These are phyloP conservation scores for Pseudoips prasinana DNA, from an alignment of 2,888 invertebrate species.

Conservation along the genomic window DNA sequence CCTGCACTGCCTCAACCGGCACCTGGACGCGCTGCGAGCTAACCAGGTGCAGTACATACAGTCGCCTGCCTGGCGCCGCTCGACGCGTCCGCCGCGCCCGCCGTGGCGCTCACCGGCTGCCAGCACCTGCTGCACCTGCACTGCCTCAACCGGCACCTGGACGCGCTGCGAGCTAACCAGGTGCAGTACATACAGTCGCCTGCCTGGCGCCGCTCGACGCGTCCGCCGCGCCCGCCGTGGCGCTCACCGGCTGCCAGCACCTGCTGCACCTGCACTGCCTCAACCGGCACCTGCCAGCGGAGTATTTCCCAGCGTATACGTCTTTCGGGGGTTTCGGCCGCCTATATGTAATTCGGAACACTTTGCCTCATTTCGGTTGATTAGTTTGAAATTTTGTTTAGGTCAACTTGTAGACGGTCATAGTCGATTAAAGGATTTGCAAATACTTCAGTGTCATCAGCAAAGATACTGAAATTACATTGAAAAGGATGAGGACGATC, in stretches of 20 bases:
- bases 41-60: slow-evolving; percentile 1
- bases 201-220: slow-evolving; percentile 42
- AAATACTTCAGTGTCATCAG: no score
- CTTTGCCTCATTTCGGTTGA: no score
- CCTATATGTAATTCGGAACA: no score
- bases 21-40: slow-evolving; percentile 79
- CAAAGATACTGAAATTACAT: no score
- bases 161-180: slow-evolving; percentile 76
- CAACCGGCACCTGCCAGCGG: slow-evolving; percentile 59
- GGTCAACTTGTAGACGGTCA: no score
- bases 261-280: slow-evolving; percentile 90
- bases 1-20: slow-evolving; percentile 86
- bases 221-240: slow-evolving; percentile 43
- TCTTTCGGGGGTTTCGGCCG: no score
- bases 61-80: slow-evolving; percentile 29
- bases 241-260: slow-evolving; percentile 91
- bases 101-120: slow-evolving; percentile 79
- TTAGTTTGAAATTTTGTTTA: no score
- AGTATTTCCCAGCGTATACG: no score
- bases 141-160: slow-evolving; percentile 83
- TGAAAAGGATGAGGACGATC: no score
- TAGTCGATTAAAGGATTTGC: no score
- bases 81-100: background rate
- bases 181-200: background rate
- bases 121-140: slow-evolving; percentile 90